These are phyloP conservation scores for Balaeniceps rex DNA, from an alignment of 2,113 vertebrate species.

Conservation along the genomic window DNA sequence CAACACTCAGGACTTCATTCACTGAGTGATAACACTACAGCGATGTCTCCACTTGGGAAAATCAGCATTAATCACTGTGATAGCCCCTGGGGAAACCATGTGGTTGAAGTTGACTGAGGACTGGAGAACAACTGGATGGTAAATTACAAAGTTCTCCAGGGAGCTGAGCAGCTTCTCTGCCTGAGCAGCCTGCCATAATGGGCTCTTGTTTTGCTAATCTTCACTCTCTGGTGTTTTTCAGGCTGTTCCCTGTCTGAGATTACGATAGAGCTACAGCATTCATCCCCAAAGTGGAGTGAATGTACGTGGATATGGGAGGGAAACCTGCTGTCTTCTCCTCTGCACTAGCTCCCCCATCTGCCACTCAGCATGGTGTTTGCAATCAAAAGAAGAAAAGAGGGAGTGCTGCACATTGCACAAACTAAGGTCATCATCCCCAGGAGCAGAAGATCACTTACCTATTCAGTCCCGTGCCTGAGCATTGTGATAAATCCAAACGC, in stretches of 20 bases:
- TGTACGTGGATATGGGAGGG: neutral
- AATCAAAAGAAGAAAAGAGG: neutral
- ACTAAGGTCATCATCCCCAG: neutral
- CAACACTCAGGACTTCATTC: neutral
- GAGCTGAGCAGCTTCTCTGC: neutral
- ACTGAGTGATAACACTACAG: neutral
- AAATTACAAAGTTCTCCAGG: neutral
- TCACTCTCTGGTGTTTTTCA: neutral
- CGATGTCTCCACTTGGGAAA: neutral
- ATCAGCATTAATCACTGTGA: neutral
- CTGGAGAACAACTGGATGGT: neutral
- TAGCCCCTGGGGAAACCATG: neutral
- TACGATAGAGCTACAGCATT: neutral
- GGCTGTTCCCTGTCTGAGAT: neutral
- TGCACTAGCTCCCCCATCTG: neutral
- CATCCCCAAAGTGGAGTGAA: neutral
- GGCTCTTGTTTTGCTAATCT: neutral
- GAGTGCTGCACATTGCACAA: neutral
- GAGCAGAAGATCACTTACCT: neutral
- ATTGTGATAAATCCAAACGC: neutral
- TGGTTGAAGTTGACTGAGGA: neutral
- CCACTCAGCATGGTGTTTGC: neutral
- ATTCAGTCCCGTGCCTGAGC: neutral
- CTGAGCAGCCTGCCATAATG: neutral
- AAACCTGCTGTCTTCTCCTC: neutral